phyloP scores from a whole-genome alignment of 2,113 vertebrate genomes.

The Pardalotus punctatus region DNA sequence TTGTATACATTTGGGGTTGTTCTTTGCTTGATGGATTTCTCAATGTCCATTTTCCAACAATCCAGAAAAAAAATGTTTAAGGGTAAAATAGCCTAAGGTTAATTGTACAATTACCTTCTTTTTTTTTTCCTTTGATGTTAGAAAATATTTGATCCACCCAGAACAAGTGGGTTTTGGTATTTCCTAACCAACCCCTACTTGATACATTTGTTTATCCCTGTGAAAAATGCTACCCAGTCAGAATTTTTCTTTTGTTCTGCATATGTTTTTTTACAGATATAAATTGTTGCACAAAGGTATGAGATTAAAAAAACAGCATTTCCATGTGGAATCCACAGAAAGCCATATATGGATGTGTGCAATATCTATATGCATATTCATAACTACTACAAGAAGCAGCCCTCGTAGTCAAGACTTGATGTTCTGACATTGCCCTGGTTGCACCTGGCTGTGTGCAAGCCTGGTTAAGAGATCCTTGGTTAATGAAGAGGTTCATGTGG shows the following conservation, averaged over 20 bases:
- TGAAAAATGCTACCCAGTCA: not conserved
- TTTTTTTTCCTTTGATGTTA: not conserved
- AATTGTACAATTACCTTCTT: not conserved
- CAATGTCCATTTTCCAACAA: not conserved
- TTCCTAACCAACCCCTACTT: not conserved
- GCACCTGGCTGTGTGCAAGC: not conserved
- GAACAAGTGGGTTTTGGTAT: not conserved
- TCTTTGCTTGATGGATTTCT: not conserved
- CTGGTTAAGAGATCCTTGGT: not conserved
- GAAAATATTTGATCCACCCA: not conserved
- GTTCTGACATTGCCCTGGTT: not conserved
- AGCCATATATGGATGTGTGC: not conserved
- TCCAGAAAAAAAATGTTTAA: not conserved
- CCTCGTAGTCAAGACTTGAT: rapidly evolving
- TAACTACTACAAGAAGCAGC: not conserved
- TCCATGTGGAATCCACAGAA: not conserved
- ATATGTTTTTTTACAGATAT: not conserved
- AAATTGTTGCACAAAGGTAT: not conserved
- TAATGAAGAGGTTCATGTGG: not conserved
- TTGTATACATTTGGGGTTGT: not conserved
- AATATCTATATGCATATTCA: not conserved
- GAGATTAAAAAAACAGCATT: not conserved
- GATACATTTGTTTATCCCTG: not conserved
- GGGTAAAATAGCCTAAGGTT: not conserved
- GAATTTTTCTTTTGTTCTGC: not conserved